Evolutionary conservation across 2,888 invertebrate species (phyloP), one percentile per base, ranked within the genome.

Genomic region (Theodoxus fluviatilis): DNA sequence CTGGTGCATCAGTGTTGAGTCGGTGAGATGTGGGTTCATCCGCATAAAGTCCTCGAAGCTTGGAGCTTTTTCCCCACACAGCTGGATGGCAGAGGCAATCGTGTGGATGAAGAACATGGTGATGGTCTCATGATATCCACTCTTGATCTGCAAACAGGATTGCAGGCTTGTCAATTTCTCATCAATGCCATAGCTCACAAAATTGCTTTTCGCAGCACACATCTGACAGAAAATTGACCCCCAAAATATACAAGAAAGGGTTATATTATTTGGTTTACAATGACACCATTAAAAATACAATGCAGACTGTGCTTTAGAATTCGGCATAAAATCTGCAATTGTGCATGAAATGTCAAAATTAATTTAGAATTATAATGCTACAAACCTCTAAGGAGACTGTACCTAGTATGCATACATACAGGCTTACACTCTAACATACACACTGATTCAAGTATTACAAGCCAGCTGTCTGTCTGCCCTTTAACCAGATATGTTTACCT

Each of bases 61-160:
- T 25, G 73, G 75, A 55, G 74, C 70, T 18, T 72, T 69, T 59
- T 72, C 43, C 15, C 72, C 61, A 35, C 68, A 59, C 25, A 31
- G 31, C 43, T 75, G 68, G 4, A 85, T 73, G 35, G 84, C 85
- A 68, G 80, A 79, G 4, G 79, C 75, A 2, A 86, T 80, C 67
- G 83, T 72, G 70, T 83, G 78, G 63, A 83, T 83, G 75, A 82
- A 86, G 72, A 85, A 85, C 78, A 78, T 80, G 2, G 85, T 85
- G 68, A 86, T 82, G 6, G 86, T 86, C 71, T 85, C 85, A 73
- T 84, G 81, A 74, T 84, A 86, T 4, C 83, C 83, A n/a, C 78
- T 78, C 63, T 80, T 79, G 6, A 83, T 77, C 82, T 83, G 76
- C 68, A 80, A 71, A 33, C 63, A 7, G 37, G n/a, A 52, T 52